Percentiles rank a stretch among this genome's conserved stretches.
phyloP scores from a whole-genome alignment of 2,113 vertebrate genomes.

The Herpetotheres cachinnans region DNA sequence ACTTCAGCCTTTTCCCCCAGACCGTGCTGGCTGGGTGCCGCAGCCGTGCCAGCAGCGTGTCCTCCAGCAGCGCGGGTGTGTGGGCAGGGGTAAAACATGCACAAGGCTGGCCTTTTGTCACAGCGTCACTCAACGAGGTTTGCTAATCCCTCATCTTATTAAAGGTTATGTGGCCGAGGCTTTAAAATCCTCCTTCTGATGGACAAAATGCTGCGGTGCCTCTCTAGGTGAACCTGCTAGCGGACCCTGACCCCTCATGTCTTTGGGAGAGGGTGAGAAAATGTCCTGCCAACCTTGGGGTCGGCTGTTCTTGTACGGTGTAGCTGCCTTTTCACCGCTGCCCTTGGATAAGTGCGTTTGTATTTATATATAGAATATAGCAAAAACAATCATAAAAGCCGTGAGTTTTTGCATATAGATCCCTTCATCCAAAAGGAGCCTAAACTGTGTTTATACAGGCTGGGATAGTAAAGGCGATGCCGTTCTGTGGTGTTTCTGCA shows the following conservation, averaged over 20 bases:
- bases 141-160: not conserved
- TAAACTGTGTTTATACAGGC: not conserved
- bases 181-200: not conserved
- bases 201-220: not conserved
- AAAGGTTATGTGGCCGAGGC: not conserved
- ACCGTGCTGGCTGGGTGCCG: not conserved
- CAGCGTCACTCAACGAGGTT: not conserved
- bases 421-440: not conserved
- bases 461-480: not conserved
- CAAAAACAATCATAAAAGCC: not conserved
- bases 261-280: not conserved
- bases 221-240: not conserved
- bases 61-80: not conserved
- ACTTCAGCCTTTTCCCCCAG: not conserved
- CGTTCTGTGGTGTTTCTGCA: not conserved
- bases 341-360: not conserved
- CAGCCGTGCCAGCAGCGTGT: not conserved
- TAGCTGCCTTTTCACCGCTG: not conserved
- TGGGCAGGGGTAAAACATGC: not conserved
- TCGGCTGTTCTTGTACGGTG: fast-evolving
- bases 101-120: not conserved
- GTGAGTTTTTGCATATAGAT: not conserved
- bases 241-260: not conserved
- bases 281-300: fast-evolving
- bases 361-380: not conserved